phyloP scores from a whole-genome alignment of 2,888 invertebrate genomes.

The Hymenopus coronatus region DNA sequence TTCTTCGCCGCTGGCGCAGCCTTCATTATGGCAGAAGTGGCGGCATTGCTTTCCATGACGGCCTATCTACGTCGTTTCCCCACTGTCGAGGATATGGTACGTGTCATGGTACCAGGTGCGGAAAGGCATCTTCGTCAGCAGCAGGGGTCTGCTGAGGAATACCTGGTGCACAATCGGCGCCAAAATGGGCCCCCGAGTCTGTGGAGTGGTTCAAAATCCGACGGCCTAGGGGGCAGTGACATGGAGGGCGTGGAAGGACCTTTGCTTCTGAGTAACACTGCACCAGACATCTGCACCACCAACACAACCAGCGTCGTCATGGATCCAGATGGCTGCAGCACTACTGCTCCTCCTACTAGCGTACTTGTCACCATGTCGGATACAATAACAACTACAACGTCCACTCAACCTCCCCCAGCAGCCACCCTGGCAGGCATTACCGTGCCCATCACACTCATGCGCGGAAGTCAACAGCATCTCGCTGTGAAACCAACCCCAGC shows the following conservation, averaged over 20 bases:
- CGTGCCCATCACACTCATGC: constrained; percentile 33
- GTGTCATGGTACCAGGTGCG: constrained; percentile 59
- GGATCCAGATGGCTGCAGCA: neutral
- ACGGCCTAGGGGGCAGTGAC: constrained; percentile 48
- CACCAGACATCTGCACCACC: constrained; percentile 51
- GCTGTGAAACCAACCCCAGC: constrained; percentile 8
- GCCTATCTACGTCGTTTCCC: constrained; percentile 60
- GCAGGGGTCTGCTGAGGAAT: constrained; percentile 53
- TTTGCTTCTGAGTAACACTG: constrained; percentile 48
- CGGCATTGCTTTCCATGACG: constrained; percentile 57
- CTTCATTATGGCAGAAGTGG: constrained; percentile 57
- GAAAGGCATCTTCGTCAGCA: constrained; percentile 57
- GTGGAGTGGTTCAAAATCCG: constrained; percentile 46
- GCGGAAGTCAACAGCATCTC: neutral
- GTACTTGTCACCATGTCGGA: neutral
- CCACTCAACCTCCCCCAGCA: neutral
- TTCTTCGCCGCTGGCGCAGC: constrained; percentile 60
- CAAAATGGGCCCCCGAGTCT: constrained; percentile 28
- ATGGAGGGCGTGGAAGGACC: constrained; percentile 45
- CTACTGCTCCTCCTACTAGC: neutral
- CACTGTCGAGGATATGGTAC: constrained; percentile 61
- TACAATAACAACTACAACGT: neutral
- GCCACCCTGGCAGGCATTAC: constrained; percentile 29
- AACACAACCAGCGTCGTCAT: constrained; percentile 38
- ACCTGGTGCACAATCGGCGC: constrained; percentile 46